These are phyloP conservation scores for Thaumetopoea pityocampa DNA, from an alignment of 1,140 invertebrate genomes.

Conservation along the genomic window DNA sequence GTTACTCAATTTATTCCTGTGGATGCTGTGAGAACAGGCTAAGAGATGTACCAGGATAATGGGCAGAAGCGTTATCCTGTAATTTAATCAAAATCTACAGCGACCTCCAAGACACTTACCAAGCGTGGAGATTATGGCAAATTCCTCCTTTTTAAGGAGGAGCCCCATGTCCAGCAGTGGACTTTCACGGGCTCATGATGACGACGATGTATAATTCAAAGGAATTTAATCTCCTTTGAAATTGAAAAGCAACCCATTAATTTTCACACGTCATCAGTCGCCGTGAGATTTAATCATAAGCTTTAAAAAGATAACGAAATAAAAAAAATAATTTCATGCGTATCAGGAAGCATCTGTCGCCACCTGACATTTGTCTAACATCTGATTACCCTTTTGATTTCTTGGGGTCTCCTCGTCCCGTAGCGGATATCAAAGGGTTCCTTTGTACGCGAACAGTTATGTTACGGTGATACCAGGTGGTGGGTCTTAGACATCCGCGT, in stretches of 20 bases:
- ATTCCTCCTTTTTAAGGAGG: too few species aligned
- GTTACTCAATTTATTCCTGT: too few species aligned
- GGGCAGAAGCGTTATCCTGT: too few species aligned
- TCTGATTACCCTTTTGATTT: conserved; percentile 42
- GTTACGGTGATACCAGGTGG: conserved; percentile 53
- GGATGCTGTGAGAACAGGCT: too few species aligned
- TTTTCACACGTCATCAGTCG: conserved; percentile 57
- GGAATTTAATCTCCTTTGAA: not conserved
- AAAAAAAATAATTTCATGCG: conserved; percentile 67
- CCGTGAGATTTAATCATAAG: conserved; percentile 53
- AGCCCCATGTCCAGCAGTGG: too few species aligned
- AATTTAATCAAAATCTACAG: too few species aligned
- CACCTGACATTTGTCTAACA: conserved; percentile 49
- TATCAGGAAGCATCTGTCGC: conserved; percentile 59
- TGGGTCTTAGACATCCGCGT: conserved; percentile 42
- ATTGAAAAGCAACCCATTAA: conserved; percentile 53
- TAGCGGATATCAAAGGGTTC: conserved; percentile 57
- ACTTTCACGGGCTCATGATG: too few species aligned
- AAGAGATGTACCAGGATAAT: too few species aligned
- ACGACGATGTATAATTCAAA: too few species aligned
- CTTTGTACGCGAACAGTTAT: conserved; percentile 53
- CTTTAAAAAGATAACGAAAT: conserved; percentile 27
- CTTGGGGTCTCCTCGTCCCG: conserved; percentile 39
- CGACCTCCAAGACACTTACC: too few species aligned
- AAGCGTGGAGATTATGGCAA: too few species aligned